Percentiles rank a stretch among this genome's conserved stretches.
phyloP scores from a whole-genome alignment of 2,888 invertebrate genomes.

The Perdita meconis region DNA sequence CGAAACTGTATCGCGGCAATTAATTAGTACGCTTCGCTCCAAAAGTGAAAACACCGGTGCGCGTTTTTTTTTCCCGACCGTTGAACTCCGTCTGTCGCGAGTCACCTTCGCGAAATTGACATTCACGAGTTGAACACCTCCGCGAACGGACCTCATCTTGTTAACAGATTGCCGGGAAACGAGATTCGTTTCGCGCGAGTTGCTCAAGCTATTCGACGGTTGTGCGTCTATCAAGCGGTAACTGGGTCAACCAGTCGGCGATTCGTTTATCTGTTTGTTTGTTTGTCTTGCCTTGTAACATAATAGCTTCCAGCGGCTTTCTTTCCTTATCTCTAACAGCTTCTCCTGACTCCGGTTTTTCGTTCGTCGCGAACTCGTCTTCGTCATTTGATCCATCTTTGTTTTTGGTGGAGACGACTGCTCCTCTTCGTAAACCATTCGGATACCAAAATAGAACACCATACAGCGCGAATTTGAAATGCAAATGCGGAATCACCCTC shows the following conservation, averaged over 20 bases:
- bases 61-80: neutral
- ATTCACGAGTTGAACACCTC: neutral
- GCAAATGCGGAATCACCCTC: too few species aligned
- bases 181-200: constrained; percentile 1
- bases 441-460: too few species aligned
- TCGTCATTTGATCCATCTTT: too few species aligned
- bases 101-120: neutral
- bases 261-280: constrained; percentile 73
- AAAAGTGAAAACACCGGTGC: constrained; percentile 30
- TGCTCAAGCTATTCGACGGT: constrained; percentile 3
- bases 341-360: neutral
- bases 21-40: constrained; percentile 43
- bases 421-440: too few species aligned
- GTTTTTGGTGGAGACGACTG: too few species aligned
- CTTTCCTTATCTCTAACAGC: too few species aligned
- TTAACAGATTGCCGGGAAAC: neutral
- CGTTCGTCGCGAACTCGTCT: too few species aligned
- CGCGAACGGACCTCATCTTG: neutral
- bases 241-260: constrained; percentile 71
- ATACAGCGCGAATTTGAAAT: too few species aligned
- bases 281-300: constrained; percentile 39
- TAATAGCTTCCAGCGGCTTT: neutral
- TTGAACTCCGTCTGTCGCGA: neutral
- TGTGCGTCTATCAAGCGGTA: constrained; percentile 53
- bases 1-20: constrained; percentile 35